A percentile compares a stretch with the other conserved stretches of the same genome.
These are phyloP conservation scores for Blera fallax DNA, from an alignment of 2,888 invertebrate genomes.

Conservation along the genomic window DNA sequence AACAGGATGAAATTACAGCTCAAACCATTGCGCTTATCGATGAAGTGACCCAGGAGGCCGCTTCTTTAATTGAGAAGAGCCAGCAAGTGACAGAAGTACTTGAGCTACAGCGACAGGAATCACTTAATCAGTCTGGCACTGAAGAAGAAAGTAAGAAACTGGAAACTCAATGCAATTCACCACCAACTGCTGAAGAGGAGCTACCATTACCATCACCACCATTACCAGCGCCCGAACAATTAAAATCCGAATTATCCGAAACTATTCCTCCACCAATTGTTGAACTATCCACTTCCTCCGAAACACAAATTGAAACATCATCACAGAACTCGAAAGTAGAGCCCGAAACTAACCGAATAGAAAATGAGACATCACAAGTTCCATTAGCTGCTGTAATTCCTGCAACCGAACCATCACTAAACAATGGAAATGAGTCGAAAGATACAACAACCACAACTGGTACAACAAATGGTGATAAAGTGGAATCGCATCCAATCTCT, in stretches of 20 bases:
- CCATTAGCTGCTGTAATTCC: slow-evolving; percentile 20
- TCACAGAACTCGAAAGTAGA: slow-evolving; percentile 51
- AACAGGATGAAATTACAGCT: slow-evolving; percentile 60
- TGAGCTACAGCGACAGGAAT: slow-evolving; percentile 25
- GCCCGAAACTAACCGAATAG: slow-evolving; percentile 51
- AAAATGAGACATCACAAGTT: slow-evolving; percentile 56
- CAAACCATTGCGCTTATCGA: slow-evolving; percentile 66
- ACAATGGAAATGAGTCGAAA: slow-evolving; percentile 55
- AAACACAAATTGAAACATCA: slow-evolving; percentile 48
- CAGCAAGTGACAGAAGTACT: slow-evolving; percentile 10
- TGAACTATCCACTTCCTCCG: slow-evolving; percentile 58
- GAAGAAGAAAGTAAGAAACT: slow-evolving; percentile 37
- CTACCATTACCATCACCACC: slow-evolving; percentile 60
- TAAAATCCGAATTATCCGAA: slow-evolving; percentile 45
- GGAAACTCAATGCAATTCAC: slow-evolving; percentile 70
- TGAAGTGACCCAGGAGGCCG: slow-evolving; percentile 65
- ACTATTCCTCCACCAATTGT: slow-evolving; percentile 51
- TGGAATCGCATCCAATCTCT: slow-evolving; percentile 67
- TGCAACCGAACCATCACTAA: slow-evolving; percentile 33
- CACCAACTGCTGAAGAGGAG: slow-evolving; percentile 69
- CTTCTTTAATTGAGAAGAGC: slow-evolving; percentile 41
- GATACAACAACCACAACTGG: slow-evolving; percentile 32
- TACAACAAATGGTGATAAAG: slow-evolving; percentile 65
- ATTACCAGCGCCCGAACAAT: slow-evolving; percentile 58
- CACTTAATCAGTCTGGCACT: slow-evolving; percentile 46